These are phyloP conservation scores for Pseudocheirus occidentalis DNA, from an alignment of 2,797 vertebrate genomes.

Conservation along the genomic window DNA sequence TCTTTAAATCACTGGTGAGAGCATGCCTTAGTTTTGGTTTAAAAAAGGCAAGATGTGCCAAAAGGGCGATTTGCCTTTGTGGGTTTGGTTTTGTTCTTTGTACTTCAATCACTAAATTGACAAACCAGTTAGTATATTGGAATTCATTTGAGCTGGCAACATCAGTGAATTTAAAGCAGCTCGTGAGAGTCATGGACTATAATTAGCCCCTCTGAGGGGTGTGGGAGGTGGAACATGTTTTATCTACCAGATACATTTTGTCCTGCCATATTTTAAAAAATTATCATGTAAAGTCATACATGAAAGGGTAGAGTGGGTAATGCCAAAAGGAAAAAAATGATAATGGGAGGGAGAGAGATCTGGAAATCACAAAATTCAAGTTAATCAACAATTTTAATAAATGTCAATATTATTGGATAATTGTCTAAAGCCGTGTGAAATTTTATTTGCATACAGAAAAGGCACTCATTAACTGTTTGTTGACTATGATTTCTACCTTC, in stretches of 20 bases:
- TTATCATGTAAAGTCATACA: not conserved
- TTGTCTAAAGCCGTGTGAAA: not conserved
- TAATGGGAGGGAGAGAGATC: not conserved
- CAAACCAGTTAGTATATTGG: not conserved
- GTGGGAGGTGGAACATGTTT: conserved; percentile 8
- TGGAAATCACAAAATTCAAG: not conserved
- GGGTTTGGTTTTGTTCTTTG: conserved; percentile 4
- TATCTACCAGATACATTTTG: conserved; percentile 15
- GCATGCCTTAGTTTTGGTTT: not conserved
- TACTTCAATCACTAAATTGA: not conserved
- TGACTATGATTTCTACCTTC: not conserved
- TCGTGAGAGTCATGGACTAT: conserved; percentile 50
- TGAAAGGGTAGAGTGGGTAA: not conserved
- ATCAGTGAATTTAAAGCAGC: conserved; percentile 8
- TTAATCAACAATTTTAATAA: not conserved
- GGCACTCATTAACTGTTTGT: not conserved
- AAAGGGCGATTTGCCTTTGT: not conserved
- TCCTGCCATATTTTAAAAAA: conserved; percentile 15
- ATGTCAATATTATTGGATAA: not conserved
- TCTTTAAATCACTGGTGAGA: not conserved
- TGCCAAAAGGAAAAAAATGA: not conserved
- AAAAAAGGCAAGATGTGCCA: not conserved
- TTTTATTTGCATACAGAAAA: not conserved
- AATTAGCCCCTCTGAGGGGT: conserved; percentile 28
- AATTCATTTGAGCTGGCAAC: not conserved